Evolutionary conservation across 2,797 vertebrate genomes (phyloP), one percentile per base, ranked within the genome.

Genomic region (Leptatherina wallacei): DNA sequence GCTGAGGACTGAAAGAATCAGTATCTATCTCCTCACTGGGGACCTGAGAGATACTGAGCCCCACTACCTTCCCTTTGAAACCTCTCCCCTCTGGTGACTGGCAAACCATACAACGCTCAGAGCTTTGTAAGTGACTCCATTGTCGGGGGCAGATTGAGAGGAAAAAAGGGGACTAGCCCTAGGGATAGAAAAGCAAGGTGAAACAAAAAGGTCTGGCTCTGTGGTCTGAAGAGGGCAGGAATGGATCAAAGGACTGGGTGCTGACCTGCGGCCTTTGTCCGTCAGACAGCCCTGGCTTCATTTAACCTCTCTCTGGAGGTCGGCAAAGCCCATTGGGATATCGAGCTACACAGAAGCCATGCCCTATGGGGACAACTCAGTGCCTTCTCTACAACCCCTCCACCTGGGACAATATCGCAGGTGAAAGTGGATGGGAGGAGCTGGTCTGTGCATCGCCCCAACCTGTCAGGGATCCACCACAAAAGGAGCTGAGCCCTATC

Each of bases 251-350:
- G 96, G 95, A 94, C 95, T 92, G 93, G 94, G 94, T 95, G 95
- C 93, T 96, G 96, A 97, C 96, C 96, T 95, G 96, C 95, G 93
- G 95, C 96, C 96, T 98, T 98, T 98, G 96, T 99, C 93, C 92
- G 91, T 93, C 95, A 96, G 94, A 96, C 95, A 95, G 94, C 94
- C 95, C 94, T 93, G 95, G 96, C 95, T 96, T 97, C 96, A 96
- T 97, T 96, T 92, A 94, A 97, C 96, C 95, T 95, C 93, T 96
- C 96, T 98, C 95, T 94, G 94, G 96, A 96, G 95, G 95, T 92
- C 92, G 81, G 93, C 88, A 91, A 93, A 94, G 95, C 95, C 95
- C 94, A 93, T 93, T 94, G 90, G 92, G 95, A 95, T 96, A 94
- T 93, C 87, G 81, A 89, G 90, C 92, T 92, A 93, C 91, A 93